Base-by-base conservation (phyloP, 2,888 invertebrate genomes). In the Tenodera sinensis region DNA sequence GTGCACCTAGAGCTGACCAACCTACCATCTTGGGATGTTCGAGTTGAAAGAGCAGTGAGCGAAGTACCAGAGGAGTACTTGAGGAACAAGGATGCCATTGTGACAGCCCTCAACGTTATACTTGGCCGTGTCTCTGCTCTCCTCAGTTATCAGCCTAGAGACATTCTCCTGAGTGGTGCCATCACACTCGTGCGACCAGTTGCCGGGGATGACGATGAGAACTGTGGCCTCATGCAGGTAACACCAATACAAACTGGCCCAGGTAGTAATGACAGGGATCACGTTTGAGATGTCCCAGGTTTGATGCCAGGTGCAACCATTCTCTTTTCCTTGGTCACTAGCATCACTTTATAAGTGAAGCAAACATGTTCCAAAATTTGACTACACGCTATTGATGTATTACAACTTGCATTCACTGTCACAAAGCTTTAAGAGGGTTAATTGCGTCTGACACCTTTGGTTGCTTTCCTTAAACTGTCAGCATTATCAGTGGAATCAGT, bases 211-310 rank as follows among this genome's bases (percentile, higher is more conserved):
- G 54, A 28, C 3, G 85, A 89, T 28, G 88, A 88, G 27, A 88
- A 83, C 83, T 89, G 88, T 83, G 89, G 89, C 6, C 87, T 89
- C 42, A 85, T 84, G 30, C 28, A 89, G 89, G 89, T 89, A 89
- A 30, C 28, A 25, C 8, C 15, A 14, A n/a, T n/a, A n/a, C n/a
- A n/a, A n/a, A n/a, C n/a, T n/a, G n/a, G n/a, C n/a, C n/a, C n/a
- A n/a, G n/a, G n/a, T n/a, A n/a, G n/a, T n/a, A n/a, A n/a, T n/a
- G n/a, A n/a, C n/a, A n/a, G n/a, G n/a, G n/a, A n/a, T n/a, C n/a
- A n/a, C n/a, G n/a, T n/a, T n/a, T n/a, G n/a, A n/a, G n/a, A n/a
- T n/a, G n/a, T n/a, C n/a, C n/a, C n/a, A n/a, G n/a, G n/a, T n/a
- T n/a, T n/a, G n/a, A n/a, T n/a, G n/a, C n/a, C n/a, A n/a, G n/a